Base-by-base conservation (phyloP, 1,140 invertebrate species). In the Heliconius melpomene region DNA sequence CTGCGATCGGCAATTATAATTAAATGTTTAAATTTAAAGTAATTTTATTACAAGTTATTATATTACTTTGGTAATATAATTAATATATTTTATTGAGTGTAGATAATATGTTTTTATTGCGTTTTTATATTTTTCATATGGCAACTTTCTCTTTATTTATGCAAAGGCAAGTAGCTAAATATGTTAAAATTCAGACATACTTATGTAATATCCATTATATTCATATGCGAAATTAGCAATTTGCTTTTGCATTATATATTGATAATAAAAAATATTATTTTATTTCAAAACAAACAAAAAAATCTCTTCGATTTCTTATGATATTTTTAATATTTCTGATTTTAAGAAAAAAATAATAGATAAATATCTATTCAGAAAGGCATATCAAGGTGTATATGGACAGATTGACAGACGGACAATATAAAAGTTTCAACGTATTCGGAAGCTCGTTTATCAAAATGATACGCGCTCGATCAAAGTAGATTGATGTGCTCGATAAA, bases 361-460 rank as follows among this genome's bases (percentile, higher is more conserved):
- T 87, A 85, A 40, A 32, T 32, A 84, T 79, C 86, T 81, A 80
- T 82, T 84, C 52, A 77, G 70, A 81, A 79, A 80, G 60, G 79
- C 83, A 77, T 82, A 82, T 81, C 79, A 80, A 79, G 76, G 72
- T 71, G 74, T 78, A 75, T 79, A 77, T 78, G 66, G 79, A 87
- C 84, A 82, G 87, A 86, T 87, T 88, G 90, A 93, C 87, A 86
- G 86, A 85, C 85, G 80, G 85, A 88, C 85, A 85, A 78, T 84
- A 86, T 81, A 83, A 84, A 86, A 82, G 85, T 85, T 85, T 87
- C 85, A 83, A 83, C 87, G 86, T 78, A 80, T 86, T 87, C 88
- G 83, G 90, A 85, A 90, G 89, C 90, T 90, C 90, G 89, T 93
- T 85, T 86, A 94, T 93, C 92, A 94, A 85, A 77, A 36, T 77